phyloP scores from a whole-genome alignment of 2,888 invertebrate species.

The Koerneria pararmatus region DNA sequence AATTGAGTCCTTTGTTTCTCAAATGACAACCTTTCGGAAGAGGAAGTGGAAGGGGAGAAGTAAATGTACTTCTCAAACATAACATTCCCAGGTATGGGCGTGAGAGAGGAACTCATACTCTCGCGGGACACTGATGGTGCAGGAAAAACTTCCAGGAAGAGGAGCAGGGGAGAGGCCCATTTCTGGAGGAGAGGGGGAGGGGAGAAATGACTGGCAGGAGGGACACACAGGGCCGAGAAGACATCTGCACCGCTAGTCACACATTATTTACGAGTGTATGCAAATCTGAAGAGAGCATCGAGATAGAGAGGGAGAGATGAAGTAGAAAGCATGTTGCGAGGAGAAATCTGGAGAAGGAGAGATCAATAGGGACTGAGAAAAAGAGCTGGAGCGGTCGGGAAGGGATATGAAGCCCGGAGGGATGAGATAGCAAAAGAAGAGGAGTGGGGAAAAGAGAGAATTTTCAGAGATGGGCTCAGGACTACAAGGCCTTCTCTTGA shows the following conservation, averaged over 20 bases:
- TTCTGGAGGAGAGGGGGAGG: constrained; percentile 1
- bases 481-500: not conserved
- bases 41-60: not conserved
- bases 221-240: not conserved
- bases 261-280: too few relatives aligned
- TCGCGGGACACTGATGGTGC: too few relatives aligned
- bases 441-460: not conserved
- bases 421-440: not conserved
- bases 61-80: not conserved
- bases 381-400: not conserved
- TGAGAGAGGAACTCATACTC: not conserved
- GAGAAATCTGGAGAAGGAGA: not conserved
- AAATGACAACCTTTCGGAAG: not conserved
- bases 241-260: constrained; percentile 11
- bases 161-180: not conserved
- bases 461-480: not conserved
- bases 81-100: not conserved
- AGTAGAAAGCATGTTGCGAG: not conserved
- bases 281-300: not conserved
- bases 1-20: not conserved
- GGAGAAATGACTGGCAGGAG: not conserved
- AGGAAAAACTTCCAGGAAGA: too few relatives aligned
- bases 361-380: constrained; percentile 5
- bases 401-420: not conserved
- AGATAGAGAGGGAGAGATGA: not conserved